Evolutionary conservation across 2,888 invertebrate genomes (phyloP).

Genomic region (Ochlodes sylvanus): DNA sequence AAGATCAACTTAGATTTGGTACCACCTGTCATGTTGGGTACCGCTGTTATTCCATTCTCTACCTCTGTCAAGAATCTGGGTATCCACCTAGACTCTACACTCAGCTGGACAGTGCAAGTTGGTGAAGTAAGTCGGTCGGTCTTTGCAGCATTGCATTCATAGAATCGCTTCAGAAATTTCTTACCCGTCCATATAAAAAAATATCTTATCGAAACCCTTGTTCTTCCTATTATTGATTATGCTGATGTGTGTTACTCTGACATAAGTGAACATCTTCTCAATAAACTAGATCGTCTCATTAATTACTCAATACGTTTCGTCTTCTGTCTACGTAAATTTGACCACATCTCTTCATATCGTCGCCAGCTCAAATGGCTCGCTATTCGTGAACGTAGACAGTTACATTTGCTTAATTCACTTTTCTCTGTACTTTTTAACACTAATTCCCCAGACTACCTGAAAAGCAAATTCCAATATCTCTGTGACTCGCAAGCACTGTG

Average conservation of each 20-base stretch:
- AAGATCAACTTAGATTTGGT: no score
- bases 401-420: background rate
- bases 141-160: background rate
- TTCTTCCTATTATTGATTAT: slow-evolving; percentile 8
- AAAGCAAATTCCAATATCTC: slow-evolving; percentile 1
- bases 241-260: slow-evolving; percentile 1
- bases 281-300: background rate
- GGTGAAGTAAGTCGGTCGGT: slow-evolving; percentile 2
- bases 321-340: slow-evolving; percentile 16
- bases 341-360: slow-evolving; percentile 2
- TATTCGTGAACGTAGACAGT: background rate
- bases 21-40: no score
- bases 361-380: slow-evolving; percentile 9
- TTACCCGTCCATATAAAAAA: background rate
- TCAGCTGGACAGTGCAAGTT: background rate
- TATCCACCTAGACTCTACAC: background rate
- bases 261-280: background rate
- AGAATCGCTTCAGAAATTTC: background rate
- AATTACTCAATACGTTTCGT: slow-evolving; percentile 9
- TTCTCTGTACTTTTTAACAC: slow-evolving; percentile 3
- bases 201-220: background rate
- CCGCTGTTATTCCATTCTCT: no score
- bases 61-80: no score
- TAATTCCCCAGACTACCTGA: slow-evolving; percentile 4
- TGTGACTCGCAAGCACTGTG: background rate